Conservation (phyloP, 37 sponge, comb jelly and placozoan species). For the Agelas oroides region DNA sequence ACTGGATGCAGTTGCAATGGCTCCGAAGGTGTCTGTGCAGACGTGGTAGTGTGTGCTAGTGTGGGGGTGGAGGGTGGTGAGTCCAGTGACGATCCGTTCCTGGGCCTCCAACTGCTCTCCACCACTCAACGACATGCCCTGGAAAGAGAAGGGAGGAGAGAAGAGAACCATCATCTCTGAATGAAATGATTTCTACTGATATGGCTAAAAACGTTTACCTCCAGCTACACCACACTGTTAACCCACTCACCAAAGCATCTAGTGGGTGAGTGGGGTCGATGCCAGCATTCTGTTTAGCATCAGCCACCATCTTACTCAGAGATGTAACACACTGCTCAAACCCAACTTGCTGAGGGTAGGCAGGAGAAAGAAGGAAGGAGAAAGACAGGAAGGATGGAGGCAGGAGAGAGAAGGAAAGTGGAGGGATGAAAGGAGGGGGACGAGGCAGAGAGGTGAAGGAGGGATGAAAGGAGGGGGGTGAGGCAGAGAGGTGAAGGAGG, state of each 20-base stretch:
- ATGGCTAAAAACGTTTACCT: too few species aligned
- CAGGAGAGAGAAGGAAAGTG: too few species aligned
- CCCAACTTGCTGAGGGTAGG: constrained; percentile 57
- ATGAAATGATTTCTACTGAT: too few species aligned
- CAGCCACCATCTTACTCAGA: constrained; percentile 55
- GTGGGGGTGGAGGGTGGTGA: constrained; percentile 62
- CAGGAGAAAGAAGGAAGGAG: too few species aligned
- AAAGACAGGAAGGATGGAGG: neutral
- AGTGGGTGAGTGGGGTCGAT: constrained; percentile 48
- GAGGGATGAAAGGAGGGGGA: too few species aligned
- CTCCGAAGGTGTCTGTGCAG: constrained; percentile 96
- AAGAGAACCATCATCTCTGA: too few species aligned
- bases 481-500: too few species aligned
- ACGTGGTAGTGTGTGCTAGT: constrained; percentile 62
- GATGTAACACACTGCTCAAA: constrained; percentile 66
- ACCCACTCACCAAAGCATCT: constrained; percentile 56
- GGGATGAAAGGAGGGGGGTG: too few species aligned
- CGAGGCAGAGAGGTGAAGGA: too few species aligned
- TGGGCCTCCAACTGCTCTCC: constrained; percentile 86
- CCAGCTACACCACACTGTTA: too few species aligned
- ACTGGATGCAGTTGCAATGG: constrained; percentile 89
- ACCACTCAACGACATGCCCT: constrained; percentile 97
- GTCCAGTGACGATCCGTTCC: constrained; percentile 69
- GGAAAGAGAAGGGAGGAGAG: neutral
- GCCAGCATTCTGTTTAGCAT: constrained; percentile 76